phyloP scores from a whole-genome alignment of 2,888 invertebrate species.

The Oxystoma pomonae region DNA sequence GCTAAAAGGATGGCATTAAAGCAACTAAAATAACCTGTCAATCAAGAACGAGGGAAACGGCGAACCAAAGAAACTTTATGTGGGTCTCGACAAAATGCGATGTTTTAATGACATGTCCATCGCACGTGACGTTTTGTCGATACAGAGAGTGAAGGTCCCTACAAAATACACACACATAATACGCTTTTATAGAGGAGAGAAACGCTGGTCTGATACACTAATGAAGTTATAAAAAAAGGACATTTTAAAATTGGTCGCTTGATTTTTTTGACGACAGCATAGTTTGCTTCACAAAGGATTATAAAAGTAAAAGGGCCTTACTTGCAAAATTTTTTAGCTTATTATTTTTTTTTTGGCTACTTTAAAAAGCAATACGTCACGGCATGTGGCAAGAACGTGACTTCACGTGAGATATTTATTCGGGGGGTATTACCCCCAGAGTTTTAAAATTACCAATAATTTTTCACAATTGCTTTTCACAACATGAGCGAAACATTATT shows the following conservation, averaged over 20 bases:
- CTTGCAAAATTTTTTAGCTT: too few relatives aligned
- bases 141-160: conserved; percentile 9
- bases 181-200: not conserved
- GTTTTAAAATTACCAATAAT: too few relatives aligned
- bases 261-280: too few relatives aligned
- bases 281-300: too few relatives aligned
- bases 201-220: not conserved
- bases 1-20: conserved; percentile 32
- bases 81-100: conserved; percentile 35
- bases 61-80: conserved; percentile 37
- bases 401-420: too few relatives aligned
- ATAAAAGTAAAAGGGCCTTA: too few relatives aligned
- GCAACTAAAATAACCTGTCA: conserved; percentile 42
- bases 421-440: too few relatives aligned
- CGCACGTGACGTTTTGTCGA: conserved; percentile 31
- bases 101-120: conserved; percentile 38
- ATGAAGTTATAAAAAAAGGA: not conserved
- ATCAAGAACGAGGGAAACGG: conserved; percentile 35
- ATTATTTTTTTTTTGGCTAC: too few relatives aligned
- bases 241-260: not conserved
- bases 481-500: too few relatives aligned
- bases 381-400: too few relatives aligned
- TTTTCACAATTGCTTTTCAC: too few relatives aligned
- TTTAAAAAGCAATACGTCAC: too few relatives aligned
- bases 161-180: not conserved